Percentiles rank a stretch among this genome's conserved stretches.
These are phyloP conservation scores for Ataeniobius toweri DNA, from an alignment of 2,797 vertebrate species.

Conservation along the genomic window DNA sequence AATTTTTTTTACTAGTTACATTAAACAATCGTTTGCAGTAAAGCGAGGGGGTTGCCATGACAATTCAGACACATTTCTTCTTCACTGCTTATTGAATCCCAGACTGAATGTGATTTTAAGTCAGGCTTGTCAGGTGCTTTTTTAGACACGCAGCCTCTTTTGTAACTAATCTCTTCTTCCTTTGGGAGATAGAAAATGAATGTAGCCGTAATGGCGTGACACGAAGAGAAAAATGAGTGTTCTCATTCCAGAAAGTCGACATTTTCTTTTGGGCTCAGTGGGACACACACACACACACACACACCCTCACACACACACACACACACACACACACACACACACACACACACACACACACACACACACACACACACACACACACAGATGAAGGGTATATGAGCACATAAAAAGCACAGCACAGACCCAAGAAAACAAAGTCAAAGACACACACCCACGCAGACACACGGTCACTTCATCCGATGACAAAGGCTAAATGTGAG, in stretches of 20 bases:
- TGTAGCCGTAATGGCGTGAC: constrained; percentile 63
- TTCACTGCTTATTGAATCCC: constrained; percentile 53
- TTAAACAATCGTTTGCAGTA: constrained; percentile 61
- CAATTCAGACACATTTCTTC: constrained; percentile 58
- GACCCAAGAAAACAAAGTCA: constrained; percentile 27
- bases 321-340: too few species aligned
- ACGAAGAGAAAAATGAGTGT: constrained; percentile 76
- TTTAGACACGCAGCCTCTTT: constrained; percentile 61
- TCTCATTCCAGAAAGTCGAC: constrained; percentile 71
- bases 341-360: too few species aligned
- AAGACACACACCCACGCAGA: constrained; percentile 18
- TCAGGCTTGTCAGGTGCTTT: constrained; percentile 64
- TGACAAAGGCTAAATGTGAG: constrained; percentile 65
- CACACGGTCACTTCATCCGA: constrained; percentile 43
- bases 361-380: constrained; percentile 14
- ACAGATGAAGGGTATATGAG: constrained; percentile 21
- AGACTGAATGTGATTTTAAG: constrained; percentile 50
- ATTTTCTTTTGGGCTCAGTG: constrained; percentile 64
- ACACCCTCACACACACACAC: too few species aligned
- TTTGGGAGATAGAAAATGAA: constrained; percentile 67
- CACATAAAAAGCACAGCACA: constrained; percentile 47
- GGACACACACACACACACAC: constrained; percentile 64
- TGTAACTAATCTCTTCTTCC: constrained; percentile 60
- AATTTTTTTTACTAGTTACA: constrained; percentile 23
- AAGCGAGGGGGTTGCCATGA: constrained; percentile 66